A percentile compares a stretch with the other conserved stretches of the same genome.
These are phyloP conservation scores for Andrena minutula DNA, from an alignment of 2,888 invertebrate genomes.

Conservation along the genomic window DNA sequence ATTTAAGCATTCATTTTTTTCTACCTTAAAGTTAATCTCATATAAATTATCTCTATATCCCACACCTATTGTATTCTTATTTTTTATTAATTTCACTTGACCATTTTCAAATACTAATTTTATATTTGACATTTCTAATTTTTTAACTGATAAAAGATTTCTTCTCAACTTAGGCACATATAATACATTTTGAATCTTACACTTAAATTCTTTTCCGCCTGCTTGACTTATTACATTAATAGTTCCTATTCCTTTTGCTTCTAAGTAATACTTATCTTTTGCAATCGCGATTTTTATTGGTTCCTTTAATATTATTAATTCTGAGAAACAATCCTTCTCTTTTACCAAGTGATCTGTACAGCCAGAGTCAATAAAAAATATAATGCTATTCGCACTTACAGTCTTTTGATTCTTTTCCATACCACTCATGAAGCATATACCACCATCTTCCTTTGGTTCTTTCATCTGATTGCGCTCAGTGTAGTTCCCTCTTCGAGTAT, in stretches of 20 bases:
- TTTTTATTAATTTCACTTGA: neutral
- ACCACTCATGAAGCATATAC: conserved; percentile 6
- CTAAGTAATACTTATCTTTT: conserved; percentile 9
- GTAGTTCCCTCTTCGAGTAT: conserved; percentile 4
- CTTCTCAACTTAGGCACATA: conserved; percentile 11
- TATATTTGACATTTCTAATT: conserved; percentile 9
- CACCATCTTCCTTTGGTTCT: neutral
- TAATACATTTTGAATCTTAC: conserved; percentile 7
- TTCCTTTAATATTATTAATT: conserved; percentile 17
- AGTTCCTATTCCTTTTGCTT: conserved; percentile 6
- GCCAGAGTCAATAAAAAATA: conserved; percentile 34
- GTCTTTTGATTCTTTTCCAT: too few relatives aligned
- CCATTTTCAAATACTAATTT: conserved; percentile 4
- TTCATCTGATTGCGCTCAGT: neutral
- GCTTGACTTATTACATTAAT: neutral
- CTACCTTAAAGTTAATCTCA: conserved; percentile 7
- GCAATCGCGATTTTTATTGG: conserved; percentile 22
- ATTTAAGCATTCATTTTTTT: conserved; percentile 8
- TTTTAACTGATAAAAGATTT: conserved; percentile 27
- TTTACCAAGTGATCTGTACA: conserved; percentile 37
- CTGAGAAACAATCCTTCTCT: conserved; percentile 3
- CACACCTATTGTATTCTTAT: neutral
- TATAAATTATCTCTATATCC: conserved; percentile 10
- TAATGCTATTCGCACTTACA: neutral
- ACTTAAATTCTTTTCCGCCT: neutral